Evolutionary conservation across 2,797 vertebrate genomes (phyloP).

Genomic region (Acestrorhynchus altus): DNA sequence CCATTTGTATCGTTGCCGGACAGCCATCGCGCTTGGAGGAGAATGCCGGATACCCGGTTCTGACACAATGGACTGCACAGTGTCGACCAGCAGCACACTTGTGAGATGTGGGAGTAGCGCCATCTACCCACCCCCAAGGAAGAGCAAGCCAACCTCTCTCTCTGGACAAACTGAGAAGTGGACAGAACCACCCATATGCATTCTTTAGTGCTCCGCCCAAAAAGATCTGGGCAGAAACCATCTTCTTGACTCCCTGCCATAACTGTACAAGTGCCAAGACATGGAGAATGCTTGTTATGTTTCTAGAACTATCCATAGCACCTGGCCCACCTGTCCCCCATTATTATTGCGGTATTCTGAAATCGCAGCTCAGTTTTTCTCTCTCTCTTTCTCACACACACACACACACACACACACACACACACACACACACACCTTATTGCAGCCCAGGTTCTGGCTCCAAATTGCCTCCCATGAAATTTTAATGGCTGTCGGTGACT

Average conservation of each 20-base stretch:
- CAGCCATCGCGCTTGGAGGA: no score
- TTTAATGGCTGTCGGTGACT: conserved; percentile 80
- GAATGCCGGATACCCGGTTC: no score
- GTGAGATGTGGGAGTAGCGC: no score
- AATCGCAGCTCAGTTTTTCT: background rate
- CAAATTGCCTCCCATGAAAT: conserved; percentile 76
- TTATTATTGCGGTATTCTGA: background rate
- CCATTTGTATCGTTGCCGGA: no score
- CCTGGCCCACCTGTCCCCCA: background rate
- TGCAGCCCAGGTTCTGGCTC: conserved; percentile 69
- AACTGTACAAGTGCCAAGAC: conserved; percentile 25
- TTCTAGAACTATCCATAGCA: background rate
- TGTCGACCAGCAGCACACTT: no score
- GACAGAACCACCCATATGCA: background rate
- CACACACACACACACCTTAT: conserved; percentile 62
- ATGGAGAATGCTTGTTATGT: conserved; percentile 41
- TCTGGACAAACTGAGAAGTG: conserved; percentile 29
- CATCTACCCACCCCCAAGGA: no score
- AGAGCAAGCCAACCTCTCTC: no score
- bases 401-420: conserved; percentile 18
- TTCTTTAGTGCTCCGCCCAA: conserved; percentile 11
- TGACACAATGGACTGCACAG: no score
- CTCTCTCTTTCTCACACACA: background rate
- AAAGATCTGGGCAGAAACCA: conserved; percentile 19
- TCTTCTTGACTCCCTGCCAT: conserved; percentile 26